These are phyloP conservation scores for Dryobates pubescens DNA, from an alignment of 2,797 vertebrate species.

Conservation along the genomic window DNA sequence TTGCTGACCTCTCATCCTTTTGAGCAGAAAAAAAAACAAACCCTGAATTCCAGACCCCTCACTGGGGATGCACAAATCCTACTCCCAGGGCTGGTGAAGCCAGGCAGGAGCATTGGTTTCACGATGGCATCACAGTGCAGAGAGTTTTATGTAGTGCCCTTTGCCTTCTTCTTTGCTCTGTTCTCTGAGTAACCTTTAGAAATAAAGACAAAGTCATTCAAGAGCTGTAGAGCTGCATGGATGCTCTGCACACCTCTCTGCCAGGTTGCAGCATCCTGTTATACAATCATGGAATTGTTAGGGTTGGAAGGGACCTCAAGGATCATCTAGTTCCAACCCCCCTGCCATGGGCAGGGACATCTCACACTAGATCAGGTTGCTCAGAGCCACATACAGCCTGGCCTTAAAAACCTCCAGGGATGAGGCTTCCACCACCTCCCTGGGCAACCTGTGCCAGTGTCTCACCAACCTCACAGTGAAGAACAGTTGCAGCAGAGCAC, in stretches of 20 bases:
- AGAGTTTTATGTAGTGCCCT: background rate
- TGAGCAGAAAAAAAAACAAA: background rate
- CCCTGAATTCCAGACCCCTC: background rate
- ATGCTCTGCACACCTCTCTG: background rate
- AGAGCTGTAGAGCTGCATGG: background rate
- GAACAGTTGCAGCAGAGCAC: background rate
- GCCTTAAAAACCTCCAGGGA: no score
- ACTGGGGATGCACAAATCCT: background rate
- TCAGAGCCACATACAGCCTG: no score
- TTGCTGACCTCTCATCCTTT: background rate
- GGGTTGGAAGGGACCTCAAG: no score
- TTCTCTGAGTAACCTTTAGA: background rate
- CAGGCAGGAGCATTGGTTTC: background rate
- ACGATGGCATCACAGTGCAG: background rate
- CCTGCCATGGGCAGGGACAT: no score
- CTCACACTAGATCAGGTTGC: no score
- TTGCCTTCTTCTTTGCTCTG: background rate
- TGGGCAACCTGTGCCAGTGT: no score
- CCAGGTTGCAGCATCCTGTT: background rate
- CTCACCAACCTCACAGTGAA: no score
- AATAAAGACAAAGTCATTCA: background rate
- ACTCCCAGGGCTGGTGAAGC: fast-evolving
- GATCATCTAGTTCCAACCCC: no score
- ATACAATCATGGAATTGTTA: no score
- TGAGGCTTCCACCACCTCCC: no score